phyloP scores from a whole-genome alignment of 2,888 invertebrate species.

The Dolomedes plantarius region DNA sequence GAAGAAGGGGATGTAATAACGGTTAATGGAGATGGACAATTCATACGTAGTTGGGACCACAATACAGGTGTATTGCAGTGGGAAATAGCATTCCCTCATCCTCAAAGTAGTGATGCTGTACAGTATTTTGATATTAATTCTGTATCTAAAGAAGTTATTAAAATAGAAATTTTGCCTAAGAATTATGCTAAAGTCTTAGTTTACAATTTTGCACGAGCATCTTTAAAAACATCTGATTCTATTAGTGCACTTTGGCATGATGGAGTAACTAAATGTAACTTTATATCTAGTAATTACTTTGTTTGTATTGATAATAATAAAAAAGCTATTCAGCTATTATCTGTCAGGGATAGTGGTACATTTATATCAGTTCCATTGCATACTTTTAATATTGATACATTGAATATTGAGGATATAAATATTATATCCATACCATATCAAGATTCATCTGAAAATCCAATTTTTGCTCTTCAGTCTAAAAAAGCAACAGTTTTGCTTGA shows the following conservation, averaged over 20 bases:
- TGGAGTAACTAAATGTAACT: slow-evolving; percentile 54
- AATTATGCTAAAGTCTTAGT: slow-evolving; percentile 45
- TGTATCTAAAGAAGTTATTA: slow-evolving; percentile 54
- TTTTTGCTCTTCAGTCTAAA: slow-evolving; percentile 71
- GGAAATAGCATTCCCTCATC: slow-evolving; percentile 75
- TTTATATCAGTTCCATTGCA: slow-evolving; percentile 70
- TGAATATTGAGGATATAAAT: slow-evolving; percentile 30
- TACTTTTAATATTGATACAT: slow-evolving; percentile 58
- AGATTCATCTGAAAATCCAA: slow-evolving; percentile 57
- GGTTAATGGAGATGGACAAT: slow-evolving; percentile 86
- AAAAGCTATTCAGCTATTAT: slow-evolving; percentile 57
- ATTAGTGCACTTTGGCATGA: slow-evolving; percentile 51
- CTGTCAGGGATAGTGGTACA: slow-evolving; percentile 61
- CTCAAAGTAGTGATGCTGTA: slow-evolving; percentile 73
- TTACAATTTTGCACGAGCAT: slow-evolving; percentile 45
- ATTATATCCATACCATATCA: slow-evolving; percentile 66
- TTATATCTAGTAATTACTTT: slow-evolving; percentile 67
- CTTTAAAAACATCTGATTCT: slow-evolving; percentile 56
- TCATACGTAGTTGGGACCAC: slow-evolving; percentile 85
- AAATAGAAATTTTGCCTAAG: slow-evolving; percentile 39
- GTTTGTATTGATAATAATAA: slow-evolving; percentile 68
- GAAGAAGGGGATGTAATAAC: slow-evolving; percentile 79
- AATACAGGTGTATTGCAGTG: slow-evolving; percentile 80
- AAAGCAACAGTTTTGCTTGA: slow-evolving; percentile 59
- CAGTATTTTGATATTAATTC: slow-evolving; percentile 55